Conservation (phyloP, 1,140 invertebrate genomes). For the Lasioglossum albipes region DNA sequence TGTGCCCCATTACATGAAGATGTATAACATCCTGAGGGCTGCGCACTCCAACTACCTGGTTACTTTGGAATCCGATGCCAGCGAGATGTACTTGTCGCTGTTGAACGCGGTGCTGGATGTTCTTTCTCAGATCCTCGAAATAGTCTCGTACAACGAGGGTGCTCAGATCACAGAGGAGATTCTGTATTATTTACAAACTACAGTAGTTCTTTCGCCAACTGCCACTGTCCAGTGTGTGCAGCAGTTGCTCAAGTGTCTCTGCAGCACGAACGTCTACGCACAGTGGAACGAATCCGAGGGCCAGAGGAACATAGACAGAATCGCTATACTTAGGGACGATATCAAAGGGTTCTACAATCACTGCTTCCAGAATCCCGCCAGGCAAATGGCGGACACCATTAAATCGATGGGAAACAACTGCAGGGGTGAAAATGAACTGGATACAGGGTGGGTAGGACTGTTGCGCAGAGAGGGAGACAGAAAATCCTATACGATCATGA, state of each 20-base stretch:
- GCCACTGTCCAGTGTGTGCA: slow-evolving; percentile 88
- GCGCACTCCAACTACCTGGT: slow-evolving; percentile 91
- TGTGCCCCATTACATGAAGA: slow-evolving; percentile 87
- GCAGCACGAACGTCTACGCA: slow-evolving; percentile 88
- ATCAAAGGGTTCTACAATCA: slow-evolving; percentile 72
- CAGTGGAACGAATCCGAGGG: slow-evolving; percentile 81
- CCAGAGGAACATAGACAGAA: slow-evolving; percentile 58
- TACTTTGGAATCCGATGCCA: slow-evolving; percentile 86
- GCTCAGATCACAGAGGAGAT: slow-evolving; percentile 90
- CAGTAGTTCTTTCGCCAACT: slow-evolving; percentile 86
- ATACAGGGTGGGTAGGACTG: slow-evolving; percentile 73
- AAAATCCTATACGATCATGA: slow-evolving; percentile 74
- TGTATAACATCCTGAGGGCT: slow-evolving; percentile 87
- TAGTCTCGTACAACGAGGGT: slow-evolving; percentile 87
- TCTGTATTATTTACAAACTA: slow-evolving; percentile 87
- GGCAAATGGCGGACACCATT: slow-evolving; percentile 73
- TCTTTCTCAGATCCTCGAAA: slow-evolving; percentile 88
- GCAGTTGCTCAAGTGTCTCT: slow-evolving; percentile 91
- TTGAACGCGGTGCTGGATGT: slow-evolving; percentile 84
- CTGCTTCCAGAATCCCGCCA: slow-evolving; percentile 72
- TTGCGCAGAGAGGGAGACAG: slow-evolving; percentile 76
- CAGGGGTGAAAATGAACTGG: slow-evolving; percentile 69
- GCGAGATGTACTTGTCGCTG: slow-evolving; percentile 88
- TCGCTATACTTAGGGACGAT: slow-evolving; percentile 44
- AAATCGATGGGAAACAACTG: slow-evolving; percentile 75